Percentiles rank a stretch among this genome's conserved stretches.
Conservation (phyloP, 2,113 vertebrate genomes). For the Poeciliopsis occidentalis region DNA sequence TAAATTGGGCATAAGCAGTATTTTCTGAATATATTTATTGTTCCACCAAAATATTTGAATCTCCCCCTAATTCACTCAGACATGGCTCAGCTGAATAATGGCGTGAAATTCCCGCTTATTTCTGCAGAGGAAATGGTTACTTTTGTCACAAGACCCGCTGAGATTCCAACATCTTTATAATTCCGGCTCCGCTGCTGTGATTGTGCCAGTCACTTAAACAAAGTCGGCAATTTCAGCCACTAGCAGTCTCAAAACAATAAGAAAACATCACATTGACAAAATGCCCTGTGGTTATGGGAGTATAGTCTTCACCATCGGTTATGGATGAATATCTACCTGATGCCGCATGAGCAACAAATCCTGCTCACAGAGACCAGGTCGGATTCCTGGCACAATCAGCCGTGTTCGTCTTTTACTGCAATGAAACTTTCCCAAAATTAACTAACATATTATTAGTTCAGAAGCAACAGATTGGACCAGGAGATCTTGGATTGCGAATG, state of each 20-base stretch:
- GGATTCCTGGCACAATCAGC: not conserved
- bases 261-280: not conserved
- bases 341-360: not conserved
- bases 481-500: not conserved
- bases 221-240: slow-evolving; percentile 8
- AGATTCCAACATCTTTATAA: slow-evolving; percentile 21
- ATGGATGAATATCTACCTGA: not conserved
- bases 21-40: slow-evolving; percentile 29
- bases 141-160: slow-evolving; percentile 12
- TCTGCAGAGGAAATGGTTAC: slow-evolving; percentile 28
- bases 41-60: slow-evolving; percentile 28
- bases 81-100: slow-evolving; percentile 6
- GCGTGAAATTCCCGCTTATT: slow-evolving; percentile 21
- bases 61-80: slow-evolving; percentile 8
- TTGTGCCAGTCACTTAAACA: slow-evolving; percentile 27
- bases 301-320: not conserved
- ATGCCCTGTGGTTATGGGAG: not conserved
- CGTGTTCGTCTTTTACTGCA: not conserved
- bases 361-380: not conserved
- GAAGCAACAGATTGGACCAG: not conserved
- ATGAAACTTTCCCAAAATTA: too few relatives aligned
- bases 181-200: not conserved
- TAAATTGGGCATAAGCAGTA: slow-evolving; percentile 23
- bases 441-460: too few relatives aligned
- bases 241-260: not conserved